These are phyloP conservation scores for Trochalopteron elliotii DNA, from an alignment of 2,113 vertebrate species.

Conservation along the genomic window DNA sequence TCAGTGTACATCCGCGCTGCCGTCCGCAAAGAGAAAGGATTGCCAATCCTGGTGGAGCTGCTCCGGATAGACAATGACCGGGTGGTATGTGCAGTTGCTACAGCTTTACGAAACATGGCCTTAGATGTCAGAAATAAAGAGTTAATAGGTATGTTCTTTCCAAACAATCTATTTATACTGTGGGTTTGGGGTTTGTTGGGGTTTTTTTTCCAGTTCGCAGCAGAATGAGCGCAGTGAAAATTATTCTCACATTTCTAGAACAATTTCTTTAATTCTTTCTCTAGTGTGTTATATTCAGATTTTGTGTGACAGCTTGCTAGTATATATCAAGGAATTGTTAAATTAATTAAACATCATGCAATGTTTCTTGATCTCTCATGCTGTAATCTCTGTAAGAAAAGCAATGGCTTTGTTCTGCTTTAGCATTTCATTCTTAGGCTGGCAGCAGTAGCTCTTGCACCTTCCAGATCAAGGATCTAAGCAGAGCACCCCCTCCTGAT, in stretches of 20 bases:
- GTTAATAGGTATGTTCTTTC: conserved; percentile 87
- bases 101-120: conserved; percentile 98
- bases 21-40: conserved; percentile 96
- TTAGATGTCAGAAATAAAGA: conserved; percentile 99
- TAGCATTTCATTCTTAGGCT: neutral
- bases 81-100: conserved; percentile 97
- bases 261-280: neutral
- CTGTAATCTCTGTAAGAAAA: conserved; percentile 4
- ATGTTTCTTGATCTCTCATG: neutral
- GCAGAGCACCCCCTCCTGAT: neutral
- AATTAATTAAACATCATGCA: conserved; percentile 3
- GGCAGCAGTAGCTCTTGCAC: neutral
- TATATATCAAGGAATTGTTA: neutral
- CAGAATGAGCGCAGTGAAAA: neutral
- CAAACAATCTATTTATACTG: neutral
- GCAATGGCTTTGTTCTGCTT: neutral
- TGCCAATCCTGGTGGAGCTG: conserved; percentile 96
- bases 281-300: neutral
- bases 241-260: neutral
- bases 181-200: neutral
- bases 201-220: neutral
- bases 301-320: neutral
- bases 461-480: neutral
- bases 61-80: conserved; percentile 98
- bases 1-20: conserved; percentile 96